A percentile compares a stretch with the other conserved stretches of the same genome.
Conservation (phyloP, 2,888 invertebrate genomes). For the Zaprionus obscuricornis region DNA sequence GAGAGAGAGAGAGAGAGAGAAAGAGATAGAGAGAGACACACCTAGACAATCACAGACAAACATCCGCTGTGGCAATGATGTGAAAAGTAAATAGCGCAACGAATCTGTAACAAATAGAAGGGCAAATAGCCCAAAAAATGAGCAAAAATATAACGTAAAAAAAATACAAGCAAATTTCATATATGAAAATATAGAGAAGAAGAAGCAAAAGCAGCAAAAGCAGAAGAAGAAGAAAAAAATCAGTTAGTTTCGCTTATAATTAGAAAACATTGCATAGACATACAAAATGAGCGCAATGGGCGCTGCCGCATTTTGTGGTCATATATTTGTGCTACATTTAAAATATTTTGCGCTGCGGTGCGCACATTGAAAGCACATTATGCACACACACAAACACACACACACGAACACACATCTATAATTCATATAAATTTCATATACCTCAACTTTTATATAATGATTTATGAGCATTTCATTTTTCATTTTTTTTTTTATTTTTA, state of each 20-base stretch:
- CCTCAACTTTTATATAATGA: background rate
- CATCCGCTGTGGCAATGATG: slow-evolving; percentile 5
- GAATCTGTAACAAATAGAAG: slow-evolving; percentile 47
- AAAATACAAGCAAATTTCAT: slow-evolving; percentile 6
- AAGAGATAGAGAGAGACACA: no score
- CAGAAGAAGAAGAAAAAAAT: no score
- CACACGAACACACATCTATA: no score
- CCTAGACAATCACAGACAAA: slow-evolving; percentile 10
- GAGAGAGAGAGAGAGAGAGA: no score
- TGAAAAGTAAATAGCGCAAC: slow-evolving; percentile 31
- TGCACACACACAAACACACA: no score
- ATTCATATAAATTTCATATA: slow-evolving; percentile 5
- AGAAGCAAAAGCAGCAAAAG: no score
- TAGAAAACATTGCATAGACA: slow-evolving; percentile 38
- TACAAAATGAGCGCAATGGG: slow-evolving; percentile 44
- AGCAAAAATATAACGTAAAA: background rate
- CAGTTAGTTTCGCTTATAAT: slow-evolving; percentile 33
- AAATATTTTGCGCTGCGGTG: background rate
- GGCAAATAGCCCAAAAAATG: slow-evolving; percentile 2
- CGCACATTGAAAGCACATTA: slow-evolving; percentile 30
- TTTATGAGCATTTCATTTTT: slow-evolving; percentile 8
- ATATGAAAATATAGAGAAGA: no score
- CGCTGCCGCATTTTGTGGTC: slow-evolving; percentile 19
- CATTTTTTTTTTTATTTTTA: background rate
- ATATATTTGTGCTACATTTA: slow-evolving; percentile 2